Base-by-base conservation (phyloP, 2,888 invertebrate species). In the Epinotia bilunana region DNA sequence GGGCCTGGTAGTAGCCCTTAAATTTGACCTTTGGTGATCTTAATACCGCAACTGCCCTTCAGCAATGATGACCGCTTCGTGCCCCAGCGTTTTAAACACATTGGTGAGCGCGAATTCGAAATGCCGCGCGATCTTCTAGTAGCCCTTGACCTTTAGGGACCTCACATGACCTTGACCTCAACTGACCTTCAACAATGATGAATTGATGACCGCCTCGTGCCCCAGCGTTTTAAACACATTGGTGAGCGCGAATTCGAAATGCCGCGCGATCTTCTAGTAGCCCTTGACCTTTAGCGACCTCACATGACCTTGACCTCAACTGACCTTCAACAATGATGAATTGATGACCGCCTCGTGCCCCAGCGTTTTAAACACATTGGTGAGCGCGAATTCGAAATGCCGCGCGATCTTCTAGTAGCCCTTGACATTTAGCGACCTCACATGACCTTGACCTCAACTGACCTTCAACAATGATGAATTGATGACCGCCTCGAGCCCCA, bases 371-470 rank as follows among this genome's bases (percentile, higher is more conserved):
- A 99, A 98, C 49, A 98, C 97, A 84, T 98, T 96, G 90, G 98
- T 97, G 53, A 99, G 93, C 0, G 99, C 99, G 97, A 99, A 99
- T 79, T 97, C 98, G 89, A 98, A 99, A 88, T 99, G 99, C 0
- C 99, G 95, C 0, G 99, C 97, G 80, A 99, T 99, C 91, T 99
- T 99, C 90, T 98, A 99, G 91, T 99, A 99, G 0, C 99, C 99
- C 83, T 96, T 96, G 86, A 99, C 23, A 1, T 28, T 28, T 28
- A 28, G 2, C n/a, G n/a, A n/a, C n/a, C n/a, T n/a, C n/a, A n/a
- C n/a, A n/a, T n/a, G n/a, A n/a, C n/a, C n/a, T n/a, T n/a, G n/a
- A 20, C 20, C 20, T 1, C 20, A 20, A 20, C 23, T 28, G 23
- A 1, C 98, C 98, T 96, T 28, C 99, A 20, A 99, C 98, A 83